Percentiles rank a stretch among this genome's conserved stretches.
Conservation (phyloP, 2,888 invertebrate species). For the Oligia strigilis region DNA sequence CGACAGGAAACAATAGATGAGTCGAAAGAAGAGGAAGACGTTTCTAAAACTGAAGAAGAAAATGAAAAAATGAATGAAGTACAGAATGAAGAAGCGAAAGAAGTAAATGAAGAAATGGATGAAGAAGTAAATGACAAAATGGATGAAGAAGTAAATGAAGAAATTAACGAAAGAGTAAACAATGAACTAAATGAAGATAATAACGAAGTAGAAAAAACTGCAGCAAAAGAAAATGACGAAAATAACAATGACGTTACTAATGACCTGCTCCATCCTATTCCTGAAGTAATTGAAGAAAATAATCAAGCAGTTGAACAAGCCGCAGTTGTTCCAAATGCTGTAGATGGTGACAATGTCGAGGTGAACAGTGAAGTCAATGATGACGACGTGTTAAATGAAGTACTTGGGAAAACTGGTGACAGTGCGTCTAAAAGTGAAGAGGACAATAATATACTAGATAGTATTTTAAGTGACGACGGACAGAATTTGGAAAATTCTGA, state of each 20-base stretch:
- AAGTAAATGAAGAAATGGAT: constrained; percentile 9
- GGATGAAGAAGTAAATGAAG: not conserved
- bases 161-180: not conserved
- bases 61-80: constrained; percentile 9
- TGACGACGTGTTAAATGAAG: constrained; percentile 63
- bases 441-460: constrained; percentile 72
- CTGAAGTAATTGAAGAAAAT: constrained; percentile 41
- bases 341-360: constrained; percentile 14
- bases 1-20: constrained; percentile 54
- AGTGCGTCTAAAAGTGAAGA: constrained; percentile 67
- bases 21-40: constrained; percentile 12
- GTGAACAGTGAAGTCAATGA: constrained; percentile 61
- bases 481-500: constrained; percentile 67
- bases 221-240: constrained; percentile 32
- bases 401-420: constrained; percentile 63
- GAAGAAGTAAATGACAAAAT: constrained; percentile 14
- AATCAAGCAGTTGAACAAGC: constrained; percentile 36
- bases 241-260: constrained; percentile 47
- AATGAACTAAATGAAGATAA: constrained; percentile 7
- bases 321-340: not conserved
- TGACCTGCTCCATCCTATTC: constrained; percentile 38
- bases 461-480: constrained; percentile 73
- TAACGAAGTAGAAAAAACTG: not conserved
- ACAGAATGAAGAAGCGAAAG: not conserved
- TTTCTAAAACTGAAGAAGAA: not conserved